Evolutionary conservation across 2,888 invertebrate genomes (phyloP).

Genomic region (Oscheius sp.): DNA sequence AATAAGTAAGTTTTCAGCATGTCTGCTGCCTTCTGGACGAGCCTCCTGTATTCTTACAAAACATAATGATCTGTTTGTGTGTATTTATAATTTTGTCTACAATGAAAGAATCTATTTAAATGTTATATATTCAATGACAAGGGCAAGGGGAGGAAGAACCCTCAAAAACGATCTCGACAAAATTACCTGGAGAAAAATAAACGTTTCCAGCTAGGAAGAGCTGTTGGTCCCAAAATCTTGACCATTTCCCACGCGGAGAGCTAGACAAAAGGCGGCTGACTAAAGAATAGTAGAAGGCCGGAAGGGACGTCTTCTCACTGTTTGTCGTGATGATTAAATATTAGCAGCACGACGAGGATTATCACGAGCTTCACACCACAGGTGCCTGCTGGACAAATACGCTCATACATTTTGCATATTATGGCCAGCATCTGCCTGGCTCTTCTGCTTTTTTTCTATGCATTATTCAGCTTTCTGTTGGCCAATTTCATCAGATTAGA

Average conservation of each 20-base stretch:
- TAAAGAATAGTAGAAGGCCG: too few relatives aligned
- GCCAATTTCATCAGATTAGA: too few relatives aligned
- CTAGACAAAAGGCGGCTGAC: neutral
- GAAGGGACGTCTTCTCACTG: too few relatives aligned
- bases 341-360: conserved; percentile 9
- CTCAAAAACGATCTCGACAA: too few relatives aligned
- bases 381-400: neutral
- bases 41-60: conserved; percentile 12
- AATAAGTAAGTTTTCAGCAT: neutral
- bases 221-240: too few relatives aligned
- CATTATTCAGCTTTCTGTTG: too few relatives aligned
- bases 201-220: too few relatives aligned
- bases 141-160: too few relatives aligned
- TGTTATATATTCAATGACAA: too few relatives aligned
- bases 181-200: too few relatives aligned
- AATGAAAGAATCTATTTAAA: neutral
- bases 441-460: too few relatives aligned
- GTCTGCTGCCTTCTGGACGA: conserved; percentile 9
- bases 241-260: too few relatives aligned
- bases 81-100: neutral
- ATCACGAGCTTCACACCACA: conserved; percentile 20
- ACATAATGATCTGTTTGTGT: neutral
- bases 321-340: conserved; percentile 17
- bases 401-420: neutral
- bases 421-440: neutral